Evolutionary conservation across 2,113 vertebrate genomes (phyloP).

Genomic region (Chamaetylas fuelleborni): DNA sequence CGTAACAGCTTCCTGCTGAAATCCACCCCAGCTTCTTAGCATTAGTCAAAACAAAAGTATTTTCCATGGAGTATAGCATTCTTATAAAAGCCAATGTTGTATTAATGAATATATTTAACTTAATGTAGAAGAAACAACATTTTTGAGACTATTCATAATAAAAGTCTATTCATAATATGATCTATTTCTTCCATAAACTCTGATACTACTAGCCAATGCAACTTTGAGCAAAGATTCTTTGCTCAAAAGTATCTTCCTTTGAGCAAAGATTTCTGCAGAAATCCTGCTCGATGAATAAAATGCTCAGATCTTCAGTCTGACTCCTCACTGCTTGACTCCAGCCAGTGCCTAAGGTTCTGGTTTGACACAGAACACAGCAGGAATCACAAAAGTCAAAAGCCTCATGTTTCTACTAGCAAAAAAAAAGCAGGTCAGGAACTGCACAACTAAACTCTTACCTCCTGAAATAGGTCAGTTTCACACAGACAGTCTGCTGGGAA

Average conservation of each 20-base stretch:
- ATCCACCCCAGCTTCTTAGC: neutral
- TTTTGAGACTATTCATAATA: neutral
- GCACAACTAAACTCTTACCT: neutral
- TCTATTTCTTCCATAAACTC: neutral
- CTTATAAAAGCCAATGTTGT: neutral
- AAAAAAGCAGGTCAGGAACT: slow-evolving; percentile 13
- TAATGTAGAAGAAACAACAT: neutral
- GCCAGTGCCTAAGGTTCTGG: neutral
- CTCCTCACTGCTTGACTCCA: neutral
- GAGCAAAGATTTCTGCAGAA: neutral
- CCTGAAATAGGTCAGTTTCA: neutral
- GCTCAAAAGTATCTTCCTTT: too few species aligned
- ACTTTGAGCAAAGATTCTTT: neutral
- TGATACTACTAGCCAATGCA: neutral
- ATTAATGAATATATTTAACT: neutral
- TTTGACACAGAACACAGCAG: neutral
- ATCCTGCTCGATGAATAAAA: neutral
- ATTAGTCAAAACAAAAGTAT: neutral
- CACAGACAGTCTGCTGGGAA: neutral
- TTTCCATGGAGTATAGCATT: neutral
- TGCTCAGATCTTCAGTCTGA: neutral
- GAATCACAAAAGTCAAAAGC: neutral
- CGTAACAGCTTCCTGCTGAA: neutral
- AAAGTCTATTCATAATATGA: neutral
- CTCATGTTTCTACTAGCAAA: neutral